phyloP scores from a whole-genome alignment of 2,797 vertebrate genomes.

The Oceanodroma leucorhoa region DNA sequence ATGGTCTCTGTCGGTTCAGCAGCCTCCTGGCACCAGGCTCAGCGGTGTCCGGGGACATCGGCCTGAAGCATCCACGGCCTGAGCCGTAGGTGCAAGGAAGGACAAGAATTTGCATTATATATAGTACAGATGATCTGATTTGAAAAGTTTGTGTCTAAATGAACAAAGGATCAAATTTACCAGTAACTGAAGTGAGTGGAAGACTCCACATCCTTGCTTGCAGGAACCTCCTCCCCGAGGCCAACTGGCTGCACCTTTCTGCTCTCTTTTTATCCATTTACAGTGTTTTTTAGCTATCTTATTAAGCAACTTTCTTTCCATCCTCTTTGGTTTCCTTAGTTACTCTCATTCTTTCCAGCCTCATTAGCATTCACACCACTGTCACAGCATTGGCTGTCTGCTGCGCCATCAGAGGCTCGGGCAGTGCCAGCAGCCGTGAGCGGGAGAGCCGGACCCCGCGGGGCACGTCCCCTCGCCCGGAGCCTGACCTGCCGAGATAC shows the following conservation, averaged over 20 bases:
- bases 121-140: background rate
- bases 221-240: accelerated
- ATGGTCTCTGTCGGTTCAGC: accelerated
- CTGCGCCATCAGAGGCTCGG: accelerated
- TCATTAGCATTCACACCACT: background rate
- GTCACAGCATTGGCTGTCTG: background rate
- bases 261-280: background rate
- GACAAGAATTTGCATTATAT: background rate
- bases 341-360: background rate
- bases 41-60: accelerated
- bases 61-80: accelerated
- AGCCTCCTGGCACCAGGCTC: background rate
- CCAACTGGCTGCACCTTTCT: background rate
- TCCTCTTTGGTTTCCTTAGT: background rate
- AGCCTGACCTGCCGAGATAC: accelerated
- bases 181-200: background rate
- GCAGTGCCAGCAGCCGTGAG: accelerated
- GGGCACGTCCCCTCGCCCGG: background rate
- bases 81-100: background rate
- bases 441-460: background rate
- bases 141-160: background rate
- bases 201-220: accelerated
- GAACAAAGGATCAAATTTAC: background rate
- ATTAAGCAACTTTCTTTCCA: background rate
- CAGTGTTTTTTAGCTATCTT: background rate